Evolutionary conservation across 2,797 vertebrate genomes (phyloP).

Genomic region (Tragelaphus eurycerus): DNA sequence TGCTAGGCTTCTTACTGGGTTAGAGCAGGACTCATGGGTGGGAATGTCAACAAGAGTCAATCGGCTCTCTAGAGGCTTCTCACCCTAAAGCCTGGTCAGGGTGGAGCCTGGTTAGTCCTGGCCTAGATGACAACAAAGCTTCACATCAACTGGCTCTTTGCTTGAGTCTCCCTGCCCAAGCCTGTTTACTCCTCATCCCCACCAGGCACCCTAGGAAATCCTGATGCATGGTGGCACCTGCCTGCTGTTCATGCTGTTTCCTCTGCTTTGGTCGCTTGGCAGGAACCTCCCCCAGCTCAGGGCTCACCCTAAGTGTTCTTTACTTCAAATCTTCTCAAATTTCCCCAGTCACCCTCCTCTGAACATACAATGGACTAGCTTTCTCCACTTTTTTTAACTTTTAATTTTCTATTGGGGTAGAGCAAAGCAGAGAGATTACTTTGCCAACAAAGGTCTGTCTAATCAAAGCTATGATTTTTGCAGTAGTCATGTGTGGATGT

Average conservation of each 20-base stretch:
- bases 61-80: neutral
- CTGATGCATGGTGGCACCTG: fast-evolving
- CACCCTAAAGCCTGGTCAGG: neutral
- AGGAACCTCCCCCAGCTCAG: neutral
- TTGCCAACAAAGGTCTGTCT: neutral
- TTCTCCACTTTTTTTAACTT: neutral
- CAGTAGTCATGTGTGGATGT: neutral
- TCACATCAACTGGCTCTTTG: neutral
- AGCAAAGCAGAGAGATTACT: neutral
- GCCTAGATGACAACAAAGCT: neutral
- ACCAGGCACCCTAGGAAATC: neutral
- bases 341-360: neutral
- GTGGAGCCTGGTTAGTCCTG: neutral
- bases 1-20: neutral
- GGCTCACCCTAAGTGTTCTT: neutral
- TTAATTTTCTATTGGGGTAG: neutral
- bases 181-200: neutral
- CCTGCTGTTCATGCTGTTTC: neutral
- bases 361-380: neutral
- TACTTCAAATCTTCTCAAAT: neutral
- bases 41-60: neutral
- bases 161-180: neutral
- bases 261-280: neutral
- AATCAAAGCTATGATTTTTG: neutral
- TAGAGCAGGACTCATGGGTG: neutral